A percentile compares a stretch with the other conserved stretches of the same genome.
phyloP scores from a whole-genome alignment of 2,888 invertebrate genomes.

The Philopedon plagiatum region DNA sequence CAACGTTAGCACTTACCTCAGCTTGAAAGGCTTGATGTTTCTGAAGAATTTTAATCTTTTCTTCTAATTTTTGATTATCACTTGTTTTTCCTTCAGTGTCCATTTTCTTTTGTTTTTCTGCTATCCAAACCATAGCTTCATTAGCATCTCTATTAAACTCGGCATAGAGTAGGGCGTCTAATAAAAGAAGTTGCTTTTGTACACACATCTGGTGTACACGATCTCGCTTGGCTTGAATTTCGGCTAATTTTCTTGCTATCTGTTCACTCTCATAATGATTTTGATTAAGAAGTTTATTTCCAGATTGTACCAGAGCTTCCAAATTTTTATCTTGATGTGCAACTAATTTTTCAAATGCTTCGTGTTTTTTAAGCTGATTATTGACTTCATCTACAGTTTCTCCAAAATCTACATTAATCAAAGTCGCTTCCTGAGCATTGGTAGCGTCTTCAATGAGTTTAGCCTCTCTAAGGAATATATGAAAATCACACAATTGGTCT shows the following conservation, averaged over 20 bases:
- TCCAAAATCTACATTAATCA: conserved; percentile 78
- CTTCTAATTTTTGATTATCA: conserved; percentile 85
- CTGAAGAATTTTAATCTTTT: conserved; percentile 95
- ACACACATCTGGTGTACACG: conserved; percentile 79
- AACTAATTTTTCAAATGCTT: conserved; percentile 93
- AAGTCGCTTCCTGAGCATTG: conserved; percentile 87
- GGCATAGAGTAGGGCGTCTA: conserved; percentile 85
- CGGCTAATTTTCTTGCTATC: conserved; percentile 82
- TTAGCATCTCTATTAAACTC: conserved; percentile 94
- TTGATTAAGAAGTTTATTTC: conserved; percentile 88
- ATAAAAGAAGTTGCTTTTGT: conserved; percentile 78
- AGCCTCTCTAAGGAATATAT: conserved; percentile 95
- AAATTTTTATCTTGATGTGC: conserved; percentile 92
- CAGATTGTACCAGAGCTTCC: conserved; percentile 84
- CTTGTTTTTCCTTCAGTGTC: conserved; percentile 83
- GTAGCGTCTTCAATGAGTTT: conserved; percentile 92
- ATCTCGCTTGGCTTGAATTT: conserved; percentile 81
- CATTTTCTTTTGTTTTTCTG: conserved; percentile 90
- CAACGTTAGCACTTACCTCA: conserved; percentile 89
- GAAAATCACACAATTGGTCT: conserved; percentile 92
- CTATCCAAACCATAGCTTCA: conserved; percentile 93
- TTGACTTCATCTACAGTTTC: conserved; percentile 91
- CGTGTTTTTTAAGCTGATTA: conserved; percentile 91
- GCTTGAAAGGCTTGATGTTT: conserved; percentile 97
- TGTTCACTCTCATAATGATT: conserved; percentile 91